Conservation (phyloP, 2,113 vertebrate species). For the Hymenochirus boettgeri region DNA sequence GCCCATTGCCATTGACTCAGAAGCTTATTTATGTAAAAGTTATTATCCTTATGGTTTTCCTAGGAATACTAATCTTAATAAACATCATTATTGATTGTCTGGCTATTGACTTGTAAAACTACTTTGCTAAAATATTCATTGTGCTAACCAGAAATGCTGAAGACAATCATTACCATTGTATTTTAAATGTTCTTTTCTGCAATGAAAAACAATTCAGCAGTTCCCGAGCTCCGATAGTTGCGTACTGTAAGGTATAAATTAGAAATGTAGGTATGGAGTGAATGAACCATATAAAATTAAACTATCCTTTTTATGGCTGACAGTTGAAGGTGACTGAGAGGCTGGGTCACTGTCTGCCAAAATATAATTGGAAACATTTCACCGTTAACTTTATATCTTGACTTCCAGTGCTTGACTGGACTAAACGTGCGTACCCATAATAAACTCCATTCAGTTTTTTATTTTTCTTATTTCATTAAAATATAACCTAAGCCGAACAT, state of each 20-base stretch:
- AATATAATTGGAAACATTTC: constrained; percentile 70
- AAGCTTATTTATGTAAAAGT: too few relatives aligned
- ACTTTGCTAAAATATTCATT: constrained; percentile 6
- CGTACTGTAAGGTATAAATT: constrained; percentile 81
- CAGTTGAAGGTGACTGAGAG: constrained; percentile 75
- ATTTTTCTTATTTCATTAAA: too few relatives aligned
- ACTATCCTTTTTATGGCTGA: constrained; percentile 74
- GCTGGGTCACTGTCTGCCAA: constrained; percentile 64
- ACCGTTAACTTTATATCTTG: constrained; percentile 64
- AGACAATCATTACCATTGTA: constrained; percentile 78
- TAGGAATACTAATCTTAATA: constrained; percentile 6
- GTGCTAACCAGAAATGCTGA: constrained; percentile 41
- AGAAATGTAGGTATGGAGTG: constrained; percentile 69
- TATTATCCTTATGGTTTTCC: too few relatives aligned
- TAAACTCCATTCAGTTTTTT: constrained; percentile 51
- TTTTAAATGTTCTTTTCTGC: constrained; percentile 63
- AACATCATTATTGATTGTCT: constrained; percentile 14
- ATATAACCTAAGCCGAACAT: too few relatives aligned
- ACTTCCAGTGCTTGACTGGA: constrained; percentile 67
- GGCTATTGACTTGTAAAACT: background rate
- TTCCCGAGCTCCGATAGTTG: constrained; percentile 76
- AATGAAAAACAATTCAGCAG: constrained; percentile 81
- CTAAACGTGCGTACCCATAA: constrained; percentile 60
- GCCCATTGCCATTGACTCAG: too few relatives aligned
- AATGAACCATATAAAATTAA: constrained; percentile 82